phyloP scores from a whole-genome alignment of 2,797 vertebrate genomes.

The Pangasius sanitwongsei region DNA sequence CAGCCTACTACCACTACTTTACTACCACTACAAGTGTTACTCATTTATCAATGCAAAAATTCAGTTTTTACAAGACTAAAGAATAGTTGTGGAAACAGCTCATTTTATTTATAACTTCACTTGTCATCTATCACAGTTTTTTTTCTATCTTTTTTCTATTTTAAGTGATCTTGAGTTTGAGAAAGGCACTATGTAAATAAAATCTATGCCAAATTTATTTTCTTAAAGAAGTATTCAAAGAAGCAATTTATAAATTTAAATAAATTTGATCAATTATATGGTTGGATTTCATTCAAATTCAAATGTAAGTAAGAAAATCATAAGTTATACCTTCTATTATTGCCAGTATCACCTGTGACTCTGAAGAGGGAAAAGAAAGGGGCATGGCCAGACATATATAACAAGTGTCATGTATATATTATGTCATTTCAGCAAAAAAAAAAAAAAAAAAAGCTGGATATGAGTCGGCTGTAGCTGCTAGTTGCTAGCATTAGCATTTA shows the following conservation, averaged over 20 bases:
- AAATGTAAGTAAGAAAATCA: neutral
- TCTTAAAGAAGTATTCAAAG: neutral
- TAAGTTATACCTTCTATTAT: neutral
- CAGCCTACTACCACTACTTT: constrained; percentile 23
- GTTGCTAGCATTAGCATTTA: too few species aligned
- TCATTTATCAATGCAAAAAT: constrained; percentile 38
- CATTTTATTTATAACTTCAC: neutral
- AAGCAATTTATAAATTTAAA: neutral
- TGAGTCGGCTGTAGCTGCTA: too few species aligned
- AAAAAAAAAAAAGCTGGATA: neutral
- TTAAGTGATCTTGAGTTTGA: neutral
- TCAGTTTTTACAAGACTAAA: neutral
- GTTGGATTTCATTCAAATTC: neutral
- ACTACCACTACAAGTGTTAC: constrained; percentile 1
- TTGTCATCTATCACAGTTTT: neutral
- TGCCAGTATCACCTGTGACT: neutral
- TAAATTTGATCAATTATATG: neutral
- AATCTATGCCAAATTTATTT: neutral
- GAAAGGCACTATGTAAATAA: neutral
- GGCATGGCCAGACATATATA: neutral
- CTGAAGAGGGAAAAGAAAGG: neutral
- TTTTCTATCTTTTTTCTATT: neutral
- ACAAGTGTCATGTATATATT: neutral
- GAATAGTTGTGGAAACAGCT: neutral
- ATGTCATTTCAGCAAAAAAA: neutral